A percentile compares a stretch with the other conserved stretches of the same genome.
phyloP scores from a whole-genome alignment of 2,888 invertebrate genomes.

The Erebia ligea region DNA sequence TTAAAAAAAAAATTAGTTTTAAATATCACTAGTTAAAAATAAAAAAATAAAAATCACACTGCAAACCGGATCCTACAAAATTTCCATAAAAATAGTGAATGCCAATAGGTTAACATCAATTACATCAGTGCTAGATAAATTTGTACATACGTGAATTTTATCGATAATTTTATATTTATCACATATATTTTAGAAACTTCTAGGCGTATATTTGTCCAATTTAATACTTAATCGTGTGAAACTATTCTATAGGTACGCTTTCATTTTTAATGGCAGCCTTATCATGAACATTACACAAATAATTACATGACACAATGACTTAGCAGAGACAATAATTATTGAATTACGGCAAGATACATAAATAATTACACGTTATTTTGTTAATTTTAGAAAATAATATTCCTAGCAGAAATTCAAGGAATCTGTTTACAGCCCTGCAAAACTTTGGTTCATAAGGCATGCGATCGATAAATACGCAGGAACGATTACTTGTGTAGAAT shows the following conservation, averaged over 20 bases:
- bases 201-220: slow-evolving; percentile 47
- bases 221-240: slow-evolving; percentile 39
- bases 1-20: neutral
- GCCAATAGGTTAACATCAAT: slow-evolving; percentile 40
- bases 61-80: slow-evolving; percentile 35
- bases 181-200: slow-evolving; percentile 50
- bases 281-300: slow-evolving; percentile 25
- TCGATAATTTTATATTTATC: slow-evolving; percentile 54
- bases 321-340: slow-evolving; percentile 10
- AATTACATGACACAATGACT: slow-evolving; percentile 24
- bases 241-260: slow-evolving; percentile 27
- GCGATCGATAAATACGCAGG: slow-evolving; percentile 33
- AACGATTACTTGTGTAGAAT: slow-evolving; percentile 25
- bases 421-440: slow-evolving; percentile 33
- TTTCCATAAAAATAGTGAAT: slow-evolving; percentile 39
- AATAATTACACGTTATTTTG: slow-evolving; percentile 1
- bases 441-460: slow-evolving; percentile 40
- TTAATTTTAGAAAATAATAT: slow-evolving; percentile 36
- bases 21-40: neutral
- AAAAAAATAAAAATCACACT: neutral
- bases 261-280: slow-evolving; percentile 42
- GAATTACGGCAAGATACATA: slow-evolving; percentile 7
- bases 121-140: slow-evolving; percentile 53
- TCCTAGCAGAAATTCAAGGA: slow-evolving; percentile 19
- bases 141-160: slow-evolving; percentile 60